phyloP scores from a whole-genome alignment of 2,113 vertebrate species.

The Pollimyrus isidori region DNA sequence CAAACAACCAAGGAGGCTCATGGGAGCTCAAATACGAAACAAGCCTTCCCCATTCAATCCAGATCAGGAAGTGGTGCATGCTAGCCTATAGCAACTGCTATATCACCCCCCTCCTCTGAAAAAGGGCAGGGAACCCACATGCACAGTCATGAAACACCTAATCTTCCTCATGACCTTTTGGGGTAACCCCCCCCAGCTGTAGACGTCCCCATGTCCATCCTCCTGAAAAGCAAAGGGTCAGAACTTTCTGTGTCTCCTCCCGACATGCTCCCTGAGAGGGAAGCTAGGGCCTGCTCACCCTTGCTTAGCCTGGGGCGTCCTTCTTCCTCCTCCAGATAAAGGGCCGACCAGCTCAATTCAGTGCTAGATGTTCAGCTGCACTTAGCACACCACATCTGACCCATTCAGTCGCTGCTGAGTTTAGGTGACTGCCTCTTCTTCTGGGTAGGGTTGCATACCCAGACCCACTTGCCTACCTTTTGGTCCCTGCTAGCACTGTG shows the following conservation, averaged over 20 bases:
- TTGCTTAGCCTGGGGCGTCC: background rate
- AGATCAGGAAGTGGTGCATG: background rate
- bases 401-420: background rate
- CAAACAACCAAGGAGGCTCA: background rate
- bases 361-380: background rate
- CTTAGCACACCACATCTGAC: background rate
- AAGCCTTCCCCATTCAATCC: background rate
- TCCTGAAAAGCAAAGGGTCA: background rate
- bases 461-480: background rate
- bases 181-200: too few species aligned
- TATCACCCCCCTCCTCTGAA: background rate
- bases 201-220: background rate
- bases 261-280: background rate
- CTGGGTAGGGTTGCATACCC: background rate
- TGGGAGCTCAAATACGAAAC: background rate
- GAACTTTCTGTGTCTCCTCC: background rate
- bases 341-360: background rate
- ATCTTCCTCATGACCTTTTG: too few species aligned
- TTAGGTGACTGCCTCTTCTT: background rate
- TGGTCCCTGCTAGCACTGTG: background rate
- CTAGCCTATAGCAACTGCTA: background rate
- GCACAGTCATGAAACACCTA: background rate
- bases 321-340: background rate
- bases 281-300: background rate
- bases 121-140: background rate